Conservation (phyloP, 2,888 invertebrate genomes). For the Biston betularia region DNA sequence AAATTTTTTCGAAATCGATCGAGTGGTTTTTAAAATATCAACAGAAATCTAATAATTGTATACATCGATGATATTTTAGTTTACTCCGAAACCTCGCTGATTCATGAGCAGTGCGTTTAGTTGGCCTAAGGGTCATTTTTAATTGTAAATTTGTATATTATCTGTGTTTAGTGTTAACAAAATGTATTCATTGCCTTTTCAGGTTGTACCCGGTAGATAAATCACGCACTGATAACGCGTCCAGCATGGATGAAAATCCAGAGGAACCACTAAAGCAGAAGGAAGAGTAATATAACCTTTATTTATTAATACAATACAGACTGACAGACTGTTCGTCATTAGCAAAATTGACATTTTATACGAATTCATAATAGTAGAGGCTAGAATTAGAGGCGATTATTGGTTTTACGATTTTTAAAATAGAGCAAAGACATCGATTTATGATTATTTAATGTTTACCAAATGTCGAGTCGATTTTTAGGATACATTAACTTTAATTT, state of each 20-base stretch:
- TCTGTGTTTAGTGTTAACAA: no score
- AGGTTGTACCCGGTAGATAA: constrained; percentile 98
- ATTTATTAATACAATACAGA: constrained; percentile 18
- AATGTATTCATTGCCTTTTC: constrained; percentile 34
- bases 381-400: constrained; percentile 28
- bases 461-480: background rate
- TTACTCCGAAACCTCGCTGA: no score
- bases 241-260: constrained; percentile 81
- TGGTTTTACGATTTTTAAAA: constrained; percentile 5
- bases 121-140: no score
- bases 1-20: no score
- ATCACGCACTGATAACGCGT: constrained; percentile 90
- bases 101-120: no score
- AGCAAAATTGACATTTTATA: constrained; percentile 25
- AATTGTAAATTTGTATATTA: no score
- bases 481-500: background rate
- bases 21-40: no score
- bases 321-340: constrained; percentile 24
- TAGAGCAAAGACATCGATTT: constrained; percentile 18
- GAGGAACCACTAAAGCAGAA: constrained; percentile 71
- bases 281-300: constrained; percentile 58
- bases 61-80: no score
- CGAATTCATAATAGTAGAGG: constrained; percentile 23
- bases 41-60: no score
- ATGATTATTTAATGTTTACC: background rate